These are phyloP conservation scores for Tenthredo mesomela DNA, from an alignment of 2,888 invertebrate species.

Conservation along the genomic window DNA sequence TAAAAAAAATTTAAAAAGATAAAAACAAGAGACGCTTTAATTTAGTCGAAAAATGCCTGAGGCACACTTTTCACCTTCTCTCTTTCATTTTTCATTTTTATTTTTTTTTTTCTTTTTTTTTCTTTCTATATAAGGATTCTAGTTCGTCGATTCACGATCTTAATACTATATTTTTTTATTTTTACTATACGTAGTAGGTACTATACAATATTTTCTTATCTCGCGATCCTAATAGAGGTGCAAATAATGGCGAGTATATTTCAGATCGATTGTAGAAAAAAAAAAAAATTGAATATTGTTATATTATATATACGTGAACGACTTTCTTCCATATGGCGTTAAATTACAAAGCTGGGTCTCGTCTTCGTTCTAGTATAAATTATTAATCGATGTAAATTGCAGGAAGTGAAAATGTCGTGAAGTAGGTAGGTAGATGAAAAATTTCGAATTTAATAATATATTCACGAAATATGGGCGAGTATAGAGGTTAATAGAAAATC, in stretches of 20 bases:
- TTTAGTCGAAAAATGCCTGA: conserved; percentile 18
- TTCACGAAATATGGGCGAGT: too few relatives aligned
- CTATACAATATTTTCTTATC: not conserved
- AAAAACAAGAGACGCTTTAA: not conserved
- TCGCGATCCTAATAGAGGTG: not conserved
- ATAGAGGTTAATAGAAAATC: not conserved
- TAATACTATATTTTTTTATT: not conserved
- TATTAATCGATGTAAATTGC: not conserved
- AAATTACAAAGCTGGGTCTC: too few relatives aligned
- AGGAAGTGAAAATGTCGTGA: not conserved
- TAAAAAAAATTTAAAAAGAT: not conserved
- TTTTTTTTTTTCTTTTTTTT: conserved; percentile 28
- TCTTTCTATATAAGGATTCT: not conserved
- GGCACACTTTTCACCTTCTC: conserved; percentile 42
- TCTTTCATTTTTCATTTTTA: not conserved
- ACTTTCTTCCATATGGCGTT: too few relatives aligned
- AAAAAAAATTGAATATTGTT: too few relatives aligned
- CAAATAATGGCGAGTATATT: not conserved
- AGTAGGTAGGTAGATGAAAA: too few relatives aligned
- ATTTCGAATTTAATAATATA: not conserved
- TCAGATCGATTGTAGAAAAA: not conserved
- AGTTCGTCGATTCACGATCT: not conserved
- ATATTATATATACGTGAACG: too few relatives aligned
- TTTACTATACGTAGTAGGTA: not conserved
- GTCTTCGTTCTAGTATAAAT: not conserved